Percentiles rank a stretch among this genome's conserved stretches.
Conservation (phyloP, 2,888 invertebrate species). For the Nomada goodeniana region DNA sequence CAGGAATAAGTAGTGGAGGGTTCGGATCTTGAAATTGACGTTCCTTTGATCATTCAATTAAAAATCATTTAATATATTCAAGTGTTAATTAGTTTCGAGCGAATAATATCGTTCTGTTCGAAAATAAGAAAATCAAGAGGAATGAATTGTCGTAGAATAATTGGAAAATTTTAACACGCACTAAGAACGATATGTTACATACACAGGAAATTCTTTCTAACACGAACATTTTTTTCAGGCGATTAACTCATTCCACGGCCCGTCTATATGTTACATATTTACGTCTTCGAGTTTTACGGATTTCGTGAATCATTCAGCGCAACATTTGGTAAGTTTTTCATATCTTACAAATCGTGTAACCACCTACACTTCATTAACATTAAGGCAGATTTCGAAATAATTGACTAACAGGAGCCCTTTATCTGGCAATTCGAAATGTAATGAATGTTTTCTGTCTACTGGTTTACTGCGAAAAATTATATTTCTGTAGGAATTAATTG, state of each 20-base stretch:
- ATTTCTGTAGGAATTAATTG: too few species aligned
- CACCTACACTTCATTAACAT: neutral
- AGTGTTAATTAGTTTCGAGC: neutral
- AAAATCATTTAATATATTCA: neutral
- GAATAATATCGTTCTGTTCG: neutral
- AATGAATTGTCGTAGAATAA: too few species aligned
- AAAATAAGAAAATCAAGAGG: too few species aligned
- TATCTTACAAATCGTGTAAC: neutral
- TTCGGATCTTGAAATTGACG: neutral
- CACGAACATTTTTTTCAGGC: too few species aligned
- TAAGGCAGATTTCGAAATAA: conserved; percentile 49
- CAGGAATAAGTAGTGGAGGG: neutral
- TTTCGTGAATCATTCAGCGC: neutral
- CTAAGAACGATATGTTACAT: too few species aligned
- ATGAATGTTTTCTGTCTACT: neutral
- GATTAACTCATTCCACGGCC: too few species aligned
- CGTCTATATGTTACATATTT: too few species aligned
- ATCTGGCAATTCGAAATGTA: conserved; percentile 13
- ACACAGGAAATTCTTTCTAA: too few species aligned
- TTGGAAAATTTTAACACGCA: too few species aligned
- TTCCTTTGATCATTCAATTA: neutral
- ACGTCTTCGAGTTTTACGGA: neutral
- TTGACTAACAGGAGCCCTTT: conserved; percentile 31
- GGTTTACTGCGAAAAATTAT: neutral
- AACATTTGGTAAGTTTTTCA: neutral